Evolutionary conservation across 2,888 invertebrate genomes (phyloP).

Genomic region (Sipha maydis): DNA sequence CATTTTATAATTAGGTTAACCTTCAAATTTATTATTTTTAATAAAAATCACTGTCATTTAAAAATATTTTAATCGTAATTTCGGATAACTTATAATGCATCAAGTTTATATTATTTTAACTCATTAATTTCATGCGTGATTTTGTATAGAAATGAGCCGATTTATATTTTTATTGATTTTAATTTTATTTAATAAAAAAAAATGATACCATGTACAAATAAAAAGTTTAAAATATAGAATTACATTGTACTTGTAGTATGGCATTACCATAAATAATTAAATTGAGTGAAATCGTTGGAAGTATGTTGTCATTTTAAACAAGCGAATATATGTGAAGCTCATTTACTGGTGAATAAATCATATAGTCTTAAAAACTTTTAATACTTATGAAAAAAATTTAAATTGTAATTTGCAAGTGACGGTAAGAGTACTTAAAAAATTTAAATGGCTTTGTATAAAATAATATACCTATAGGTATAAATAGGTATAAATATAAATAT

Average conservation of each 20-base stretch:
- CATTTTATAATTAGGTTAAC: too few relatives aligned
- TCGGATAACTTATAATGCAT: too few relatives aligned
- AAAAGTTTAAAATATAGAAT: neutral
- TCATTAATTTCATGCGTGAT: too few relatives aligned
- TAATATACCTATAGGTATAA: neutral
- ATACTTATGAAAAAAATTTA: neutral
- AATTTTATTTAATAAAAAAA: too few relatives aligned
- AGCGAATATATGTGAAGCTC: too few relatives aligned
- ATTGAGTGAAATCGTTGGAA: neutral
- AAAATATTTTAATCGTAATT: too few relatives aligned
- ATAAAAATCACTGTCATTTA: too few relatives aligned
- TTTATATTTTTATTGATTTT: too few relatives aligned
- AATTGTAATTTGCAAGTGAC: neutral
- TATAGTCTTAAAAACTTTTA: neutral
- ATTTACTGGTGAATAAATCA: neutral
- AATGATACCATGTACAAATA: neutral
- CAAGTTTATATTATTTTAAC: too few relatives aligned
- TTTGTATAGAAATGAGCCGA: too few relatives aligned
- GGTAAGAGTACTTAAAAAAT: neutral
- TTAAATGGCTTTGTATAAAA: neutral
- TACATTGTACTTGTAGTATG: neutral
- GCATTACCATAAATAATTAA: neutral
- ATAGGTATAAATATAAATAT: too few relatives aligned
- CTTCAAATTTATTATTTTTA: too few relatives aligned
- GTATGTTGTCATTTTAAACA: neutral